Conservation (phyloP, 2,888 invertebrate species). For the Malthinus flaveolus region DNA sequence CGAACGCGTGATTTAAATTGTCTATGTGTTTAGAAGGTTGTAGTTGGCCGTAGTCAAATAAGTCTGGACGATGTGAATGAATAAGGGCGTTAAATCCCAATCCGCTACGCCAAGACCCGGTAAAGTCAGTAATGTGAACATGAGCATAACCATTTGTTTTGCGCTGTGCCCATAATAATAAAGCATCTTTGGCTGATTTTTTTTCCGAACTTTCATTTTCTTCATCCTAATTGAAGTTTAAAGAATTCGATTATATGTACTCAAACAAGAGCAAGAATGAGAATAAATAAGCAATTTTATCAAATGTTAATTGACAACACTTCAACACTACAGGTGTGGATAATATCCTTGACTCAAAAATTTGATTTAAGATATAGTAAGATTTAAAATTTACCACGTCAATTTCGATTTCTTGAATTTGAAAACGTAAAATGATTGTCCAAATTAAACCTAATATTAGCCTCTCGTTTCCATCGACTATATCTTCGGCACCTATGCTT, state of each 20-base stretch:
- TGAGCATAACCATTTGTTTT: conserved; percentile 94
- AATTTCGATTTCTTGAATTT: conserved; percentile 98
- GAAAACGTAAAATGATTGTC: conserved; percentile 98
- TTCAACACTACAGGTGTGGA: not conserved
- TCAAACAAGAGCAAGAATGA: too few species aligned
- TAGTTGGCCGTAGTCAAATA: conserved; percentile 85
- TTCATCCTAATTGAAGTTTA: conserved; percentile 69
- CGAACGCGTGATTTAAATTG: conserved; percentile 97
- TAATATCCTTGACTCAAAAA: not conserved
- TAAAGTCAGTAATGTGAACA: conserved; percentile 87
- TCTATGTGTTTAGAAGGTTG: conserved; percentile 84
- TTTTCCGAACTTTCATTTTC: conserved; percentile 96
- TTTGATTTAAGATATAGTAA: not conserved
- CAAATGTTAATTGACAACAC: too few species aligned
- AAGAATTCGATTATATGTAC: too few species aligned
- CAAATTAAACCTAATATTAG: conserved; percentile 97
- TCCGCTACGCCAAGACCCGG: conserved; percentile 94
- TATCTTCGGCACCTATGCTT: conserved; percentile 98
- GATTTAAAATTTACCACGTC: conserved; percentile 74
- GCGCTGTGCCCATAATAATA: conserved; percentile 97
- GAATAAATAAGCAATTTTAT: too few species aligned
- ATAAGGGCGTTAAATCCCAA: conserved; percentile 98
- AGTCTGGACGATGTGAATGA: conserved; percentile 95
- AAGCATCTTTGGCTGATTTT: conserved; percentile 97
- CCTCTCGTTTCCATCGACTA: conserved; percentile 96